Evolutionary conservation across 2,888 invertebrate species (phyloP).

Genomic region (Eubasilissa splendida): DNA sequence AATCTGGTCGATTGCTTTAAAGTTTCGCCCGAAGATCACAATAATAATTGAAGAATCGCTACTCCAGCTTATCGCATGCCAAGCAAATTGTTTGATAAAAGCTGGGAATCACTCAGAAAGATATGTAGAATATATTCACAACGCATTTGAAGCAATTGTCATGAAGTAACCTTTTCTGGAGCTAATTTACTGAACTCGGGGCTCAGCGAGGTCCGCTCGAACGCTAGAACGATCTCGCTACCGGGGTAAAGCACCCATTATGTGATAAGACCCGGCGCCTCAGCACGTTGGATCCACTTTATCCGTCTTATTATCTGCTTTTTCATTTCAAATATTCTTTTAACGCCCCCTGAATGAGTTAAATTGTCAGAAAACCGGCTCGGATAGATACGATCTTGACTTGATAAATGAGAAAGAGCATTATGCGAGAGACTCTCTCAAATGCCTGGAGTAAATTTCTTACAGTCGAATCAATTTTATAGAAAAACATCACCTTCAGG

Average conservation of each 20-base stretch:
- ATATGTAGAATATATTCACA: too few relatives aligned
- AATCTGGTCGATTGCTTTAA: too few relatives aligned
- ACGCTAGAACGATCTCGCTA: slow-evolving; percentile 8
- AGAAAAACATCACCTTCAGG: slow-evolving; percentile 16
- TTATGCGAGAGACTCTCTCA: slow-evolving; percentile 40
- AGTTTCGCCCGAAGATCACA: too few relatives aligned
- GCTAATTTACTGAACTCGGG: not conserved
- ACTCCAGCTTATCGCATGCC: too few relatives aligned
- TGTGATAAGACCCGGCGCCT: slow-evolving; percentile 49
- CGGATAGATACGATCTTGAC: slow-evolving; percentile 53
- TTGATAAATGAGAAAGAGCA: slow-evolving; percentile 56
- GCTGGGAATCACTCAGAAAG: too few relatives aligned
- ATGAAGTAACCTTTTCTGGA: not conserved
- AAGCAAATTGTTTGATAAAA: too few relatives aligned
- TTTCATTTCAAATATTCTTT: slow-evolving; percentile 58
- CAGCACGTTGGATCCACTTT: slow-evolving; percentile 38
- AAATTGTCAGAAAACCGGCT: slow-evolving; percentile 58
- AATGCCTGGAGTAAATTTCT: slow-evolving; percentile 1
- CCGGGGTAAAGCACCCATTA: slow-evolving; percentile 52
- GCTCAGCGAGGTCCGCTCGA: not conserved
- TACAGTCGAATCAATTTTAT: too few relatives aligned
- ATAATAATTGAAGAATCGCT: too few relatives aligned
- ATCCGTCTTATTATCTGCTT: slow-evolving; percentile 57
- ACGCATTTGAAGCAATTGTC: too few relatives aligned
- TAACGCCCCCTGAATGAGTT: slow-evolving; percentile 57